phyloP scores from a whole-genome alignment of 2,888 invertebrate genomes.

The Melangyna quadrimaculata region DNA sequence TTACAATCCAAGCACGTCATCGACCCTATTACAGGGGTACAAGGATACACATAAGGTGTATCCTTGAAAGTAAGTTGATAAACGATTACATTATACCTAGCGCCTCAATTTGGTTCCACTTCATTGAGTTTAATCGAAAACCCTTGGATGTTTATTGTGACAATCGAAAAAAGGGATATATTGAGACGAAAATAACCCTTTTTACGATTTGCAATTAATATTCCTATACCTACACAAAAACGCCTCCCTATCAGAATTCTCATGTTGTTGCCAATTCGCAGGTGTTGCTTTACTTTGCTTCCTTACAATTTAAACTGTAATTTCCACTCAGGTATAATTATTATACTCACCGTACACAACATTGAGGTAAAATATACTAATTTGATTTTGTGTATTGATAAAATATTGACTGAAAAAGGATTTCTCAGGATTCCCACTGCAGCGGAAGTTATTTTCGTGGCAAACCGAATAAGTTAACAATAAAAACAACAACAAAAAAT shows the following conservation, averaged over 20 bases:
- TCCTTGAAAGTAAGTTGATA: conserved; percentile 48
- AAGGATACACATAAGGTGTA: conserved; percentile 28
- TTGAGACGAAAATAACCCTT: not conserved
- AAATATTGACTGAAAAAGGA: conserved; percentile 55
- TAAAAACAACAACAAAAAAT: not conserved
- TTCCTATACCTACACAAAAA: not conserved
- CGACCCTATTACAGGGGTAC: conserved; percentile 18
- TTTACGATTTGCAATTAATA: conserved; percentile 6
- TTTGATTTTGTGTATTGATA: conserved; percentile 65
- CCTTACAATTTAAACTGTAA: conserved; percentile 22
- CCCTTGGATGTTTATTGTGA: conserved; percentile 36
- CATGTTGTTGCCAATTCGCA: conserved; percentile 60
- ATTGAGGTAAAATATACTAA: conserved; percentile 40
- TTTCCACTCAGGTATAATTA: conserved; percentile 39
- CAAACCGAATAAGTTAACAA: conserved; percentile 7
- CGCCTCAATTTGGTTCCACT: conserved; percentile 42
- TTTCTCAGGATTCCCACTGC: conserved; percentile 57
- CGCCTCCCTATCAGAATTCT: conserved; percentile 15
- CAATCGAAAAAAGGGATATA: conserved; percentile 11
- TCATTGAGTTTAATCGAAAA: conserved; percentile 33
- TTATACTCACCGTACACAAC: not conserved
- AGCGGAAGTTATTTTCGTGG: conserved; percentile 64
- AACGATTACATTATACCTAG: not conserved
- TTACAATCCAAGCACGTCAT: conserved; percentile 47
- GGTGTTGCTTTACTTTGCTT: conserved; percentile 60